Conservation (phyloP, 35 echinoderm and acorn worm genomes). For the Heliocidaris erythrogramma region DNA sequence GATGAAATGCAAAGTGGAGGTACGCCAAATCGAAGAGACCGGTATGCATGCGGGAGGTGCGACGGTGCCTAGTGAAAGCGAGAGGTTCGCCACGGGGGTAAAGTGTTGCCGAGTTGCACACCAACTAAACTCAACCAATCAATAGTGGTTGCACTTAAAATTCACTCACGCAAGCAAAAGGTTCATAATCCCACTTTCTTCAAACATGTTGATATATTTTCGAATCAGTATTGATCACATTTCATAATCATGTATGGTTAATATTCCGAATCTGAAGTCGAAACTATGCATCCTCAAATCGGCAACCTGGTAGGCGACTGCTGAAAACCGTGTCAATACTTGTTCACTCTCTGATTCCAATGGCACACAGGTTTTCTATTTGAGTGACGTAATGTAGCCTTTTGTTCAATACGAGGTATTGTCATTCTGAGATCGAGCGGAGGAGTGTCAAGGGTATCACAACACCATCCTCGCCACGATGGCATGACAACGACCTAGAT, state of each 20-base stretch:
- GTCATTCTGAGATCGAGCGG: not conserved
- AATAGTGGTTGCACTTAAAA: no score
- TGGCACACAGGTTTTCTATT: not conserved
- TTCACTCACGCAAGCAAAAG: no score
- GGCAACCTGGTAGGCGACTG: not conserved
- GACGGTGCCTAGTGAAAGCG: not conserved
- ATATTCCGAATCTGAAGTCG: not conserved
- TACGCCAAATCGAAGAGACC: not conserved
- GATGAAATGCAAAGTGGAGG: slow-evolving; percentile 1
- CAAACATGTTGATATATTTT: not conserved
- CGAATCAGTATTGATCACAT: not conserved
- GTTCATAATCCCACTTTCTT: not conserved
- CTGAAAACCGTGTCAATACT: not conserved
- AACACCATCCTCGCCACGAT: not conserved
- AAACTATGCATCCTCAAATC: not conserved
- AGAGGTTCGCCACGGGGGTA: not conserved
- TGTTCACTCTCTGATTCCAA: not conserved
- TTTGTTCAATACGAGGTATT: slow-evolving; percentile 12
- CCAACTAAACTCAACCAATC: not conserved
- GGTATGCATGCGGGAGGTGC: not conserved
- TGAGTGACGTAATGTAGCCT: not conserved
- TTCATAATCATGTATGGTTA: not conserved
- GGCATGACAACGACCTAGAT: not conserved
- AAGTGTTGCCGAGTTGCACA: not conserved
- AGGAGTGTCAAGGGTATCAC: not conserved